phyloP scores from a whole-genome alignment of 2,888 invertebrate genomes.

The Margaritifera margaritifera region DNA sequence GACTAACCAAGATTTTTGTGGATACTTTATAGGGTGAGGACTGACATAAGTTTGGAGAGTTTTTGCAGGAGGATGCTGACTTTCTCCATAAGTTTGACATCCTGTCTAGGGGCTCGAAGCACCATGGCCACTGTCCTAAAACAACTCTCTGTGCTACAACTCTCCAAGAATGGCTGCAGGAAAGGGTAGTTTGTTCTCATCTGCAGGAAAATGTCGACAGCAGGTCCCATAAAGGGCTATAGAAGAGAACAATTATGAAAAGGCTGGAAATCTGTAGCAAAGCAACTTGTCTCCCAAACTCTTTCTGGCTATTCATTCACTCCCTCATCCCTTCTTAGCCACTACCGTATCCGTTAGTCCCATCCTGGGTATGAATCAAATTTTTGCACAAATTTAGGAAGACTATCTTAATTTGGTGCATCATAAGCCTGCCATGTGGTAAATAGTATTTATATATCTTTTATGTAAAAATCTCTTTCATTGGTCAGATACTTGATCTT shows the following conservation, averaged over 20 bases:
- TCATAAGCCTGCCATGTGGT: too few species aligned
- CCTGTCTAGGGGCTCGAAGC: slow-evolving; percentile 62
- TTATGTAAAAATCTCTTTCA: too few species aligned
- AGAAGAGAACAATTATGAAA: slow-evolving; percentile 15
- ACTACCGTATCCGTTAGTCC: too few species aligned
- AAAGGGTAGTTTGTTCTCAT: slow-evolving; percentile 69
- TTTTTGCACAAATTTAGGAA: too few species aligned
- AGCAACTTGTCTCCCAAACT: not conserved
- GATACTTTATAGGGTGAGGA: too few species aligned
- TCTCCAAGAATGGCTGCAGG: slow-evolving; percentile 63
- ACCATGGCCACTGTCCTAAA: slow-evolving; percentile 68
- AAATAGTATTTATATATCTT: too few species aligned
- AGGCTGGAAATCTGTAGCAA: not conserved
- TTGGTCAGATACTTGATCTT: too few species aligned
- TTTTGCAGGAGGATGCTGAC: slow-evolving; percentile 70
- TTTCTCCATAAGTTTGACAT: slow-evolving; percentile 65
- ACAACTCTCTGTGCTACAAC: slow-evolving; percentile 68
- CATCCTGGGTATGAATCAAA: too few species aligned
- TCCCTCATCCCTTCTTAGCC: too few species aligned
- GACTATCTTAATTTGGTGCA: too few species aligned
- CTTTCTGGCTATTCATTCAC: not conserved
- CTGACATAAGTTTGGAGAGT: slow-evolving; percentile 68
- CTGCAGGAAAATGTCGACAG: slow-evolving; percentile 68
- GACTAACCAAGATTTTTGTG: too few species aligned
- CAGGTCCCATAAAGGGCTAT: slow-evolving; percentile 64